Conservation (phyloP, 2,888 invertebrate genomes). For the Neria commutata region DNA sequence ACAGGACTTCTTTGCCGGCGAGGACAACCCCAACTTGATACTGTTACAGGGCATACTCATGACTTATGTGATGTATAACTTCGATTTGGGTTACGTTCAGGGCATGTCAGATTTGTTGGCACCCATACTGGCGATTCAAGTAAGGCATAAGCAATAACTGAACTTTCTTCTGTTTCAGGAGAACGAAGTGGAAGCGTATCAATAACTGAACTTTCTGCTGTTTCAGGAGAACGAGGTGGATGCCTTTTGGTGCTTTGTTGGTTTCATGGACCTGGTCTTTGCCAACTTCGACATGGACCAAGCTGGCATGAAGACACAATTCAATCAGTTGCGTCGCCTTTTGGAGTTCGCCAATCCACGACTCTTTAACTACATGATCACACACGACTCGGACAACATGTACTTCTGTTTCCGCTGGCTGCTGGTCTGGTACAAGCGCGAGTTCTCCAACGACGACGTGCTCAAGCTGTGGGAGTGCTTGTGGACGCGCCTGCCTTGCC, state of each 20-base stretch:
- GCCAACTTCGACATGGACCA: conserved; percentile 97
- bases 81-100: conserved; percentile 94
- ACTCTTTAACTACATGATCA: conserved; percentile 82
- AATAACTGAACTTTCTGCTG: neutral
- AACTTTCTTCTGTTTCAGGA: neutral
- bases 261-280: conserved; percentile 93
- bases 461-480: conserved; percentile 94
- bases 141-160: conserved; percentile 16
- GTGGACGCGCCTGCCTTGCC: conserved; percentile 94
- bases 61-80: conserved; percentile 99
- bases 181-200: neutral
- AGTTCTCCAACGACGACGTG: conserved; percentile 85
- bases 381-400: conserved; percentile 79
- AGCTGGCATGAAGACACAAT: conserved; percentile 92
- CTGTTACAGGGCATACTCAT: conserved; percentile 90
- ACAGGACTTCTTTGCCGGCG: conserved; percentile 90
- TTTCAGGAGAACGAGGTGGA: conserved; percentile 89
- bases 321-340: conserved; percentile 82
- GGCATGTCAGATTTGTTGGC: conserved; percentile 98
- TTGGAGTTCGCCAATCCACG: conserved; percentile 82
- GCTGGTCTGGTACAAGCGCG: conserved; percentile 93
- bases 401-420: conserved; percentile 99
- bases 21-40: conserved; percentile 85
- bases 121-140: conserved; percentile 79
- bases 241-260: conserved; percentile 98